Evolutionary conservation across 2,888 invertebrate species (phyloP), one percentile per base, ranked within the genome.

Genomic region (Acanthacorydalis orientalis): DNA sequence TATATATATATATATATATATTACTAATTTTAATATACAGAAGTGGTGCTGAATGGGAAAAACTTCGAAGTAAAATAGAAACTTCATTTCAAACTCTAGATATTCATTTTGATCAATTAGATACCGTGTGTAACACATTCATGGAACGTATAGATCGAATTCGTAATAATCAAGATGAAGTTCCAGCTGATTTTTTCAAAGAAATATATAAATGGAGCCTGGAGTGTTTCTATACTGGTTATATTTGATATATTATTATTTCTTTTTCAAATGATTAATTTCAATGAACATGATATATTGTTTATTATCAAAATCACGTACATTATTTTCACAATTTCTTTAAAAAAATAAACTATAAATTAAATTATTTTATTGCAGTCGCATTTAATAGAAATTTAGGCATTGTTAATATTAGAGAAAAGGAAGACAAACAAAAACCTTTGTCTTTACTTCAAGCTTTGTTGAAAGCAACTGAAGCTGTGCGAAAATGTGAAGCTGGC

Each of bases 121-220:
- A 65, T 37, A 55, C 57, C 11, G 60, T 64, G 9, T 65, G 65
- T 50, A 65, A 68, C 31, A 65, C 68, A 42, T 60, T 73, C 32
- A 51, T 65, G 1, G 56, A 57, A 37, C 72, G 75, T 56, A 63
- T 80, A 44, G 65, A 69, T 50, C 67, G 64, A 43, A 62, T 73
- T 31, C 68, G 77, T 41, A 79, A 78, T 58, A 68, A 72, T 49
- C 79, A 79, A 56, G 76, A 77, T 48, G 79, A 81, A 61, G 69
- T 82, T 40, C 63, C 72, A 1, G 64, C 64, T 37, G 69, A 74
- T 56, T 70, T 80, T 52, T 65, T 69, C 43, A 68, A 69, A 48
- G 77, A 79, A 56, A 58, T 80, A 31, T 72, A 74, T 55, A 78
- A 78, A 57, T 83, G 83, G 82, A 70, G 75, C 43, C 67, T 81